phyloP scores from a whole-genome alignment of 2,113 vertebrate species.

The Anseranas semipalmata region DNA sequence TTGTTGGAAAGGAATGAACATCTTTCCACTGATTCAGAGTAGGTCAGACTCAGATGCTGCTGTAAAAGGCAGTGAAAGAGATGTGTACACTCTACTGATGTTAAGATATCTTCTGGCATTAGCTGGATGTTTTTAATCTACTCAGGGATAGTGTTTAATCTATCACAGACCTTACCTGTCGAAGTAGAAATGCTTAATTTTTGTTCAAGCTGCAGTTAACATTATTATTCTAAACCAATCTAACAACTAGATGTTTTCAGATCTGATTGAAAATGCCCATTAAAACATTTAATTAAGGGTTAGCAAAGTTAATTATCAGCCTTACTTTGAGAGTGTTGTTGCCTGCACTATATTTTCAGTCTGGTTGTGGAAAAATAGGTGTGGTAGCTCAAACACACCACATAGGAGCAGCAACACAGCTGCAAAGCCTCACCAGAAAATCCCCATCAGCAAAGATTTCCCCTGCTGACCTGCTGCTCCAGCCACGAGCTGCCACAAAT shows the following conservation, averaged over 20 bases:
- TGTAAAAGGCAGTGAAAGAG: background rate
- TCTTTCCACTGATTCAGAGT: background rate
- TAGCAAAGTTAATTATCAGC: conserved; percentile 15
- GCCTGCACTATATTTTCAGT: background rate
- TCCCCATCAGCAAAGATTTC: background rate
- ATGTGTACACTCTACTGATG: background rate
- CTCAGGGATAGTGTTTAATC: background rate
- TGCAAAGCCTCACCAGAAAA: background rate
- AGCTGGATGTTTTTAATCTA: background rate
- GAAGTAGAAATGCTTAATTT: background rate
- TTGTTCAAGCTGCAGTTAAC: background rate
- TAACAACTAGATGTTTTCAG: background rate
- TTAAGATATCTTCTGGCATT: background rate
- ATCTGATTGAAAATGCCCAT: background rate
- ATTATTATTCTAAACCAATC: conserved; percentile 19
- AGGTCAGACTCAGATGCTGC: background rate
- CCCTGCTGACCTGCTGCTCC: background rate
- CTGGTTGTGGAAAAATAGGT: background rate
- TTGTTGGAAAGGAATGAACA: background rate
- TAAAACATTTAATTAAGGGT: conserved; percentile 14
- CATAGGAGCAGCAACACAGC: too few species aligned
- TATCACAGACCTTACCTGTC: background rate
- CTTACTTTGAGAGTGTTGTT: background rate
- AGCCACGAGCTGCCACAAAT: too few species aligned
- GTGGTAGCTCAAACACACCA: background rate